Percentiles rank a stretch among this genome's conserved stretches.
Evolutionary conservation across 2,113 vertebrate genomes (phyloP).

Genomic region (Microcebus griseorufus): DNA sequence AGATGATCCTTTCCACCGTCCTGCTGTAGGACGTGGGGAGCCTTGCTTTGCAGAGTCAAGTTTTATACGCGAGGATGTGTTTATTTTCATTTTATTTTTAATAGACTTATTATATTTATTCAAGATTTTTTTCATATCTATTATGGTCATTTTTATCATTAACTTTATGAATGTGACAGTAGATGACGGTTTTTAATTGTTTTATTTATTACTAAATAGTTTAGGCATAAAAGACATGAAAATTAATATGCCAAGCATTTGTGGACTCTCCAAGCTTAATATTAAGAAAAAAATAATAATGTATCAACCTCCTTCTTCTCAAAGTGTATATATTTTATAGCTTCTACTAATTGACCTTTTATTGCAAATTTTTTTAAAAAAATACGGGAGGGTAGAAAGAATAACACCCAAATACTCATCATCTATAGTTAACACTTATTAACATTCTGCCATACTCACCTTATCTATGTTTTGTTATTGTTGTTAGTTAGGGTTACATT

Average conservation of each 20-base stretch:
- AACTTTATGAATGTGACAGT: background rate
- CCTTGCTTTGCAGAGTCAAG: background rate
- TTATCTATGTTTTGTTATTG: background rate
- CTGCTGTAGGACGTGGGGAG: background rate
- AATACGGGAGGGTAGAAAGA: background rate
- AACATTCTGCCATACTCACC: background rate
- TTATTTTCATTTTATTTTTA: background rate
- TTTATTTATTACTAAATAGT: background rate
- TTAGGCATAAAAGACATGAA: background rate
- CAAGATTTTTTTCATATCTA: background rate
- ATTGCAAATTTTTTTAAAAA: background rate
- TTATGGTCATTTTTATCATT: background rate
- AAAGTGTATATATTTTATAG: background rate
- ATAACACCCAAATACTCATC: background rate
- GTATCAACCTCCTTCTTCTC: background rate
- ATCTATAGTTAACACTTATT: background rate
- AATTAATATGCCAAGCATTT: background rate
- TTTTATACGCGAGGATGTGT: background rate
- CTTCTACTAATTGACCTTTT: constrained; percentile 19
- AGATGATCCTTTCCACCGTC: background rate
- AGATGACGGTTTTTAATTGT: background rate
- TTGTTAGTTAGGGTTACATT: background rate
- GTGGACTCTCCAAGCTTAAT: background rate
- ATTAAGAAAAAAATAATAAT: constrained; percentile 2
- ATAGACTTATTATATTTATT: background rate